Conservation (phyloP, 2,113 vertebrate species). For the Psilopsiagon aymara region DNA sequence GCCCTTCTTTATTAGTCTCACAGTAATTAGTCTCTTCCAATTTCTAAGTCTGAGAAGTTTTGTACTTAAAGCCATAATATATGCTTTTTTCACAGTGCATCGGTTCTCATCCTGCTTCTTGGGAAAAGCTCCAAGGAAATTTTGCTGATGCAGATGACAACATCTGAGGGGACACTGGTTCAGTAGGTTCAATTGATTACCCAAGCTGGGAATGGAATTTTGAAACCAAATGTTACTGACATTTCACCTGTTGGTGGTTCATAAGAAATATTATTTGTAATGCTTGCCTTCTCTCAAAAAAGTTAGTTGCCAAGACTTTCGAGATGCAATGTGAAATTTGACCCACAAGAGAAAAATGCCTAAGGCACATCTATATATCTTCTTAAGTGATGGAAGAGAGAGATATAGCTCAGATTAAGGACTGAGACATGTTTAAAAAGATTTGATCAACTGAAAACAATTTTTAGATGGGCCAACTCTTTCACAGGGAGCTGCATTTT, state of each 20-base stretch:
- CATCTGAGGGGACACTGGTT: neutral
- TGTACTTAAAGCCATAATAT: neutral
- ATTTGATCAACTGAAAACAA: neutral
- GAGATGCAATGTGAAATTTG: neutral
- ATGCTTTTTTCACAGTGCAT: neutral
- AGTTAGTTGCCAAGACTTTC: neutral
- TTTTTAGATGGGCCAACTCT: neutral
- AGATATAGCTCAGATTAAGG: neutral
- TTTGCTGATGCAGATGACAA: neutral
- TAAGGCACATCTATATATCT: neutral
- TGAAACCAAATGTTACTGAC: neutral
- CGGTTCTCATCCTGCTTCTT: neutral
- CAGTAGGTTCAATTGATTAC: neutral
- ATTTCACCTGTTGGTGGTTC: neutral
- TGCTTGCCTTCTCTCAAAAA: neutral
- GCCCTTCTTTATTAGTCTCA: neutral
- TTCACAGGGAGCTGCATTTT: constrained; percentile 3
- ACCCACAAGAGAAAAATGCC: neutral
- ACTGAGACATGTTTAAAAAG: neutral
- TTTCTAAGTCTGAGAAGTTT: neutral
- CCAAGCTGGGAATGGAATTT: neutral
- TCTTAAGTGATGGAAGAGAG: neutral
- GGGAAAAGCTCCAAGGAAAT: neutral
- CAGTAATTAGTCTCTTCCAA: neutral
- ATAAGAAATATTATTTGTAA: neutral